Conservation (phyloP, 2,797 vertebrate species). For the Bufotes viridis region DNA sequence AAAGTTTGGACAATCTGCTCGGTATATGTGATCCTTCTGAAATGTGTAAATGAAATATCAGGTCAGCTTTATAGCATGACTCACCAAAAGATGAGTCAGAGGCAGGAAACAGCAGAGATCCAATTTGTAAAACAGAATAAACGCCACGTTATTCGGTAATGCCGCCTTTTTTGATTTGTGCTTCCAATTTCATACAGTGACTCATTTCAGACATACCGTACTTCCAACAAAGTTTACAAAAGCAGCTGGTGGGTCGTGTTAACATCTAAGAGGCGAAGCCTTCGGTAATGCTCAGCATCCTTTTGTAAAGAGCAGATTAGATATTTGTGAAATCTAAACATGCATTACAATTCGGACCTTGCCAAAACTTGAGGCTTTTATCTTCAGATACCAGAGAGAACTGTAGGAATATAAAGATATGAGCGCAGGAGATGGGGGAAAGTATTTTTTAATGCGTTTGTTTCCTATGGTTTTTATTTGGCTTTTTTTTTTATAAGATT, state of each 20-base stretch:
- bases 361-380: background rate
- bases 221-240: slow-evolving; percentile 3
- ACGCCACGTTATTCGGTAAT: background rate
- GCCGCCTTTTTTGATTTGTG: background rate
- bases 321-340: background rate
- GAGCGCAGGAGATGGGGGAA: background rate
- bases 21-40: background rate
- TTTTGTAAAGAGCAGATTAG: background rate
- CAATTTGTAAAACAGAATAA: background rate
- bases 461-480: background rate
- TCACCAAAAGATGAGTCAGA: background rate
- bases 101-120: background rate
- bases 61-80: slow-evolving; percentile 22
- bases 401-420: background rate
- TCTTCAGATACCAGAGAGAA: background rate
- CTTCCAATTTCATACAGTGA: slow-evolving; percentile 6
- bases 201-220: background rate
- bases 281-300: background rate
- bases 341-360: background rate
- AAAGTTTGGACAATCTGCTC: background rate
- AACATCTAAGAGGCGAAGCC: background rate
- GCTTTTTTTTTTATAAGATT: background rate
- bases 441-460: background rate
- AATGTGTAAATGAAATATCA: background rate
- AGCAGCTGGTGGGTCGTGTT: background rate